Percentiles rank a stretch among this genome's conserved stretches.
phyloP scores from a whole-genome alignment of 2,888 invertebrate genomes.

The Caenorhabditis afra region DNA sequence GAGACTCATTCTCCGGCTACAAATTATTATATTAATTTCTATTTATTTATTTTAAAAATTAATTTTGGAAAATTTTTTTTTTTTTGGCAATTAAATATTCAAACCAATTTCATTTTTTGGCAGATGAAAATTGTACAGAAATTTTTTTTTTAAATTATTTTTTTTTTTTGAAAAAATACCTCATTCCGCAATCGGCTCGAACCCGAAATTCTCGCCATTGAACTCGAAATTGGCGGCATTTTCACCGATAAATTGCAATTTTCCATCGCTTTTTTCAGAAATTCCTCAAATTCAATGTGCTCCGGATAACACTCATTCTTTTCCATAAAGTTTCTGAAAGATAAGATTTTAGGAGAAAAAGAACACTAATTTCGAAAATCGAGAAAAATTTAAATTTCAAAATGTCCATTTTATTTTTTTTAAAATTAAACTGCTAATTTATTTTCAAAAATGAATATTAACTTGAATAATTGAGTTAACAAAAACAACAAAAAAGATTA shows the following conservation, averaged over 20 bases:
- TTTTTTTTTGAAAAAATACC: not conserved
- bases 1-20: constrained; percentile 18
- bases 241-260: constrained; percentile 3
- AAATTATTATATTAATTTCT: constrained; percentile 7
- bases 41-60: not conserved
- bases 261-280: constrained; percentile 17
- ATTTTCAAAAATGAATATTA: too few species aligned
- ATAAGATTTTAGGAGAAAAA: not conserved
- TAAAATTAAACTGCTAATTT: not conserved
- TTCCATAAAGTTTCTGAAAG: constrained; percentile 24
- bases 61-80: not conserved
- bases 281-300: constrained; percentile 11
- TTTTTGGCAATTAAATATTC: not conserved
- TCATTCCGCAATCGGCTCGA: not conserved
- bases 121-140: too few species aligned
- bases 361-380: not conserved
- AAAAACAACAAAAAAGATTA: too few species aligned
- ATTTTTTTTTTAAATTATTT: not conserved
- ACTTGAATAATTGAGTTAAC: too few species aligned
- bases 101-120: not conserved
- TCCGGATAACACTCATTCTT: constrained; percentile 17
- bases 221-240: constrained; percentile 12
- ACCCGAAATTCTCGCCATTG: not conserved
- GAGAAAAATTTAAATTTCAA: not conserved
- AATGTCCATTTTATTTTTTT: not conserved